These are phyloP conservation scores for Drosophila planitibia DNA, from an alignment of 2,888 invertebrate species.

Conservation along the genomic window DNA sequence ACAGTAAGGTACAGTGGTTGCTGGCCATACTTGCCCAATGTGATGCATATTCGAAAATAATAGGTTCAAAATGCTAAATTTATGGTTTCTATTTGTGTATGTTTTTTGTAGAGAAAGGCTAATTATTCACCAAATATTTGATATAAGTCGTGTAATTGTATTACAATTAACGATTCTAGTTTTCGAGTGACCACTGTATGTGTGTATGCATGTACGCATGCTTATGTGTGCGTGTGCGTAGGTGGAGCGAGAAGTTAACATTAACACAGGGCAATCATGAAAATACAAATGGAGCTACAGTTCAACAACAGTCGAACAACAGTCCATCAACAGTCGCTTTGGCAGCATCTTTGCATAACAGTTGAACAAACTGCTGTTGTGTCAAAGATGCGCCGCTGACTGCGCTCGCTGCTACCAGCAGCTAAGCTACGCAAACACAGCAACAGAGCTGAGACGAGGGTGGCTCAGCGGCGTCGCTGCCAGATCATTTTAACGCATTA, in stretches of 20 bases:
- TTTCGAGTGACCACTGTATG: not conserved
- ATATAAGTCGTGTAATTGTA: not conserved
- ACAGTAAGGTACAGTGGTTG: constrained; percentile 4
- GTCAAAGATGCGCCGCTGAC: constrained; percentile 22
- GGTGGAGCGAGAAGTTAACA: constrained; percentile 20
- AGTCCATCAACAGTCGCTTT: constrained; percentile 24
- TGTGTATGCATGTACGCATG: not conserved
- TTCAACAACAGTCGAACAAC: constrained; percentile 38
- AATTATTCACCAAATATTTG: not conserved
- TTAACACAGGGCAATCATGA: constrained; percentile 33
- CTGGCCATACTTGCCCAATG: not conserved
- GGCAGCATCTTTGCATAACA: constrained; percentile 45
- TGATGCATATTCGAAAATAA: not conserved
- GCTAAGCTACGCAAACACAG: constrained; percentile 21
- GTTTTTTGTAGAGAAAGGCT: not conserved
- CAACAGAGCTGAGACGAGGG: constrained; percentile 35
- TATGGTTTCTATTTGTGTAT: not conserved
- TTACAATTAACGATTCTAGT: not conserved
- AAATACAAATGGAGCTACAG: constrained; percentile 53
- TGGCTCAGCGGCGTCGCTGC: constrained; percentile 41
- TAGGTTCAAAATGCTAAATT: not conserved
- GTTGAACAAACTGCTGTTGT: constrained; percentile 44
- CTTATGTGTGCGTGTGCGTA: not conserved
- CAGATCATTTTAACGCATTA: constrained; percentile 55
- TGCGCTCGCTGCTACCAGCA: constrained; percentile 30